Percentiles rank a stretch among this genome's conserved stretches.
phyloP scores from a whole-genome alignment of 1,140 invertebrate genomes.

The Vollenhovia emeryi region DNA sequence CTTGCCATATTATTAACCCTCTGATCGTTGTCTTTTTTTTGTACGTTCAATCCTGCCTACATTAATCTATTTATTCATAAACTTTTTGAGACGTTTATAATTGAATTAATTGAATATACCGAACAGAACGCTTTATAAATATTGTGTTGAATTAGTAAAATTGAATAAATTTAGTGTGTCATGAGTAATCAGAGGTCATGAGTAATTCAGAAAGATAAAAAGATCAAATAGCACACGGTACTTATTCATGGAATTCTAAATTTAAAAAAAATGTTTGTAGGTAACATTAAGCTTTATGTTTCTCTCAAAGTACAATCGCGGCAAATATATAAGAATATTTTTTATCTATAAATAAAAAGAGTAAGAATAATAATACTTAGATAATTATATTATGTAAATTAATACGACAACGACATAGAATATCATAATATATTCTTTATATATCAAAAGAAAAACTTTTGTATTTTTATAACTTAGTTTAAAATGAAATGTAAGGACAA shows the following conservation, averaged over 20 bases:
- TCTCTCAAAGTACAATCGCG: conserved; percentile 1
- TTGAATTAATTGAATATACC: too few relatives aligned
- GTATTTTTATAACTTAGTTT: conserved; percentile 67
- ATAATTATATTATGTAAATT: conserved; percentile 44
- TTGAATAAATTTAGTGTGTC: neutral
- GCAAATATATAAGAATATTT: neutral
- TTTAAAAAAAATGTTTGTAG: conserved; percentile 13
- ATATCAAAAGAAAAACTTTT: conserved; percentile 46
- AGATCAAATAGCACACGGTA: neutral
- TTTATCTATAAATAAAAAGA: neutral
- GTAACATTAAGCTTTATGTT: conserved; percentile 2
- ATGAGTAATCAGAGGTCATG: neutral
- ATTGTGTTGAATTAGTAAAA: neutral
- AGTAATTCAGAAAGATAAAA: too few relatives aligned
- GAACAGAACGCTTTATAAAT: neutral
- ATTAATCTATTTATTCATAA: neutral
- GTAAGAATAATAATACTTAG: conserved; percentile 35
- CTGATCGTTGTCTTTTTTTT: neutral
- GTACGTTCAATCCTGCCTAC: neutral
- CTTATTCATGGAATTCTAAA: conserved; percentile 50
- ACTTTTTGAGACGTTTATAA: neutral
- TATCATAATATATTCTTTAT: conserved; percentile 74
- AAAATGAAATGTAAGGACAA: conserved; percentile 23
- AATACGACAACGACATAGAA: conserved; percentile 46
- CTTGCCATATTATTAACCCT: conserved; percentile 19